Evolutionary conservation across 2,888 invertebrate species (phyloP).

Genomic region (Zaprionus lineosus): DNA sequence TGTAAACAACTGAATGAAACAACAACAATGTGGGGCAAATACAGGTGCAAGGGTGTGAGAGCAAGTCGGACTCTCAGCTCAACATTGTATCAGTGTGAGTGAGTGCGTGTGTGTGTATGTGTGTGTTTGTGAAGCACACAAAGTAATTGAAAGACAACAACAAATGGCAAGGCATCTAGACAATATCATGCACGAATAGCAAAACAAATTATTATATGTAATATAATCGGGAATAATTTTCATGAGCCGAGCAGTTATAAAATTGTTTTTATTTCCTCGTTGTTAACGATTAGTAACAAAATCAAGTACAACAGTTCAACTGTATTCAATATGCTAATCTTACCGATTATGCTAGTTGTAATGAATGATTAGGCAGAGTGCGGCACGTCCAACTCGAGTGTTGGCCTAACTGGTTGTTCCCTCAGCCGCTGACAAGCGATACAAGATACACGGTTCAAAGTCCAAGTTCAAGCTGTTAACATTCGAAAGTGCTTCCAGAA

Average conservation of each 20-base stretch:
- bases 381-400: conserved; percentile 14
- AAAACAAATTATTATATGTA: conserved; percentile 9
- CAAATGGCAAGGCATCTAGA: conserved; percentile 20
- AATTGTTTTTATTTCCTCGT: no score
- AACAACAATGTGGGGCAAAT: conserved; percentile 12
- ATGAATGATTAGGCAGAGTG: conserved; percentile 32
- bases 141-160: conserved; percentile 46
- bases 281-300: no score
- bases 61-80: conserved; percentile 3
- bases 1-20: conserved; percentile 57
- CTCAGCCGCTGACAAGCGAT: not conserved
- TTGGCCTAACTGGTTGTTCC: conserved; percentile 26
- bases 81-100: not conserved
- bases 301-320: no score
- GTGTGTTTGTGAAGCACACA: conserved; percentile 8
- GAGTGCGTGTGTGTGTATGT: conserved; percentile 4
- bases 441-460: conserved; percentile 51
- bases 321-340: no score
- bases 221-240: no score
- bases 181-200: conserved; percentile 37
- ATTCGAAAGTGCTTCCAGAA: no score
- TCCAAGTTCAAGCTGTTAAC: conserved; percentile 53
- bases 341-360: not conserved
- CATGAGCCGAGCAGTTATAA: no score
- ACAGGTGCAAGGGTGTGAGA: conserved; percentile 50